Base-by-base conservation (phyloP, 2,797 vertebrate genomes). In the Ibycter americanus region DNA sequence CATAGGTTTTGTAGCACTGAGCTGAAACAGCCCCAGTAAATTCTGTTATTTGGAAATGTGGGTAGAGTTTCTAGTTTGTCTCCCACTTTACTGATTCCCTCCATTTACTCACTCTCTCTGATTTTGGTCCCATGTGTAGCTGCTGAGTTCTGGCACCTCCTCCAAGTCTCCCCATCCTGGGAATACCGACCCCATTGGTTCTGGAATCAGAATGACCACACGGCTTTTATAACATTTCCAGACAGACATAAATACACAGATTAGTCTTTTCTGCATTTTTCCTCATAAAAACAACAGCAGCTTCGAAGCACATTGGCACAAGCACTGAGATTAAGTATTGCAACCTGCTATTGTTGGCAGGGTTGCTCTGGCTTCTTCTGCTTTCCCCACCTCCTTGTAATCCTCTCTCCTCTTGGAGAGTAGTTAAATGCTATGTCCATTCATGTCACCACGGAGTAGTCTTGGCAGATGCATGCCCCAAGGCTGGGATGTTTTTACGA, bases 261-360 rank as follows among this genome's bases (percentile, higher is more conserved):
- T 98, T 97, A 97, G 97, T 97, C 95, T 97, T 98, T 98, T 98
- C 97, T 98, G 98, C 98, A 97, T 97, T 97, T 98, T 98, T 98
- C 97, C 98, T 98, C 97, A 97, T 98, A 98, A 98, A 98, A 98
- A 98, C 98, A 98, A 98, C 98, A 98, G 97, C 98, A 98, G 97
- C 97, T 97, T 97, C 93, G 97, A 96, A 97, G 96, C 27, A 3
- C 91, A 89, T 97, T 98, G 98, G 97, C 98, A 98, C 96, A 96
- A 97, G 93, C 52, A 38, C 85, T 94, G 97, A 97, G 93, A 97
- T 98, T 98, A 98, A 97, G 96, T 97, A 97, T 97, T 98, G 97
- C 97, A 98, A 98, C 98, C 98, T 98, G 98, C 98, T 98, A 97
- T 98, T 98, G 97, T 98, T 98, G 97, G 98, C 98, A 98, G 72